Evolutionary conservation across 1,140 invertebrate species (phyloP), one percentile per base, ranked within the genome.

Genomic region (Hyphantria cunea): DNA sequence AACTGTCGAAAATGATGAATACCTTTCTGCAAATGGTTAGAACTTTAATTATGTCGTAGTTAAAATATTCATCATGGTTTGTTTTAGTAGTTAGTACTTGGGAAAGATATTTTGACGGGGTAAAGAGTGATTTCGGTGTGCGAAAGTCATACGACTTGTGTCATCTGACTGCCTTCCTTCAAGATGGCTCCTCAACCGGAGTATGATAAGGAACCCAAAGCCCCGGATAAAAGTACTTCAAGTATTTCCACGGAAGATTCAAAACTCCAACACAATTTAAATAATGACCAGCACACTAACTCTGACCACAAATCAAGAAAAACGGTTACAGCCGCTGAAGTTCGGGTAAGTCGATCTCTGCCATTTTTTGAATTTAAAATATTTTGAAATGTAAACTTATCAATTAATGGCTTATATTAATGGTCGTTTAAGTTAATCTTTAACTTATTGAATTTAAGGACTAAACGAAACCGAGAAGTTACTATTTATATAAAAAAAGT

Each of bases 131-230:
- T 78, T 80, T 79, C 55, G 76, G 84, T 84, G 82, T 84, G 75
- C 67, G 79, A 85, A 84, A 89, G 89, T 90, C 89, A 85, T 88
- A 91, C 85, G 89, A 91, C 86, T 89, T 89, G 90, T 90, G 86
- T 91, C 88, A 91, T 90, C 87, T 91, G 86, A 89, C 83, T 91
- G 80, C 82, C 81, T 89, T 90, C 91, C 80, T 89, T 91, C 89
- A 94, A 94, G 88, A 94, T 95, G 93, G 93, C 93, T 92, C 93
- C 93, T 92, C 93, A 93, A 89, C 93, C 93, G 84, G 93, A 94
- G 82, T 92, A 94, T 90, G 93, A 94, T 90, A 93, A 93, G 89
- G 93, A 94, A 91, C 93, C 93, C 48, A 93, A 94, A 88, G 93
- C 93, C 68, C 93, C 93, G 74, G 93, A 94, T 91, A 93, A 94